Percentiles rank a stretch among this genome's conserved stretches.
phyloP scores from a whole-genome alignment of 2,113 vertebrate genomes.

The Sphaerodactylus townsendi region DNA sequence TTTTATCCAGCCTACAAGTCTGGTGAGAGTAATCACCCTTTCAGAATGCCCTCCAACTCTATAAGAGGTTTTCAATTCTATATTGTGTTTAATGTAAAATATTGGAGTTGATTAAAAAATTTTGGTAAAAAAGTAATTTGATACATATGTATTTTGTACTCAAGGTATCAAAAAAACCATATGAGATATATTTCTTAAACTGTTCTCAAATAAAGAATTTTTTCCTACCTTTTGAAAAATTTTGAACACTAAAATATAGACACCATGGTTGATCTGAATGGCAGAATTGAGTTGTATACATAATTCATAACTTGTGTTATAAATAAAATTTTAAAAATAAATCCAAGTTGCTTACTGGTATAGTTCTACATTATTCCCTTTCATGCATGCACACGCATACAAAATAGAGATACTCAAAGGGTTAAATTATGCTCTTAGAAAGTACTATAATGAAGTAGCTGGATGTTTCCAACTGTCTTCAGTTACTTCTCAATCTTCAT shows the following conservation, averaged over 20 bases:
- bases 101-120: no score
- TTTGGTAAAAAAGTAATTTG: no score
- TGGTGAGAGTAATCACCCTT: no score
- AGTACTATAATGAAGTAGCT: neutral
- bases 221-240: no score
- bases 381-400: neutral
- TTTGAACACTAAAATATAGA: neutral
- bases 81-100: no score
- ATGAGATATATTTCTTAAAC: no score
- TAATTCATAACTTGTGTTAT: neutral
- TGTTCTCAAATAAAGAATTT: no score
- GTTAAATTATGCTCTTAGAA: neutral
- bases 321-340: neutral
- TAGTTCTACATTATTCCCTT: neutral
- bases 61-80: no score
- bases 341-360: neutral
- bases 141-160: no score
- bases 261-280: neutral
- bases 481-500: neutral
- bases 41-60: no score
- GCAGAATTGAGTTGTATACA: neutral
- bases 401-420: neutral
- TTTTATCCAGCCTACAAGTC: no score
- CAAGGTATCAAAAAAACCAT: no score
- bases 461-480: neutral